These are phyloP conservation scores for Aegithalos caudatus DNA, from an alignment of 2,113 vertebrate genomes.

Conservation along the genomic window DNA sequence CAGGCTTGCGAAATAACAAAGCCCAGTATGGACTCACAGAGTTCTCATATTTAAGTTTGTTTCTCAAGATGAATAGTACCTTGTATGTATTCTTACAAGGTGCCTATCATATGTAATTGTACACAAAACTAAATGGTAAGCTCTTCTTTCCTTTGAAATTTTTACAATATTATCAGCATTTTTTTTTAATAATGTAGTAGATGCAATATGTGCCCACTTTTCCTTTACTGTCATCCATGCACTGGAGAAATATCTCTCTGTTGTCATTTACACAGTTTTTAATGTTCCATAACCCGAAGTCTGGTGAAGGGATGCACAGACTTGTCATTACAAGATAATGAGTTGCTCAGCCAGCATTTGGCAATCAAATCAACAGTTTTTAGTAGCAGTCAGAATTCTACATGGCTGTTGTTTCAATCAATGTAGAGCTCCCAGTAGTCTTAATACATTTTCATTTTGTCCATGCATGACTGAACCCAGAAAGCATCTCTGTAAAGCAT, in stretches of 20 bases:
- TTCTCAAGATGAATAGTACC: neutral
- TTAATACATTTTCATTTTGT: neutral
- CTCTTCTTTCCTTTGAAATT: neutral
- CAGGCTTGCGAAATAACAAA: neutral
- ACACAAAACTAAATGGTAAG: neutral
- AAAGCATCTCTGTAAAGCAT: neutral
- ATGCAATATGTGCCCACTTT: neutral
- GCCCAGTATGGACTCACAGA: neutral
- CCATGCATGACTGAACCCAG: neutral
- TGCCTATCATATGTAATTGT: neutral
- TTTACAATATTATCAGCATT: neutral
- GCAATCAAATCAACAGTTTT: neutral
- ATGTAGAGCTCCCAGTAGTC: neutral
- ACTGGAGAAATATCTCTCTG: neutral
- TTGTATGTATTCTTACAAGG: neutral
- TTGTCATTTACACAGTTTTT: neutral
- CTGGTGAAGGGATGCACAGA: neutral
- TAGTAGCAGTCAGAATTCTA: neutral
- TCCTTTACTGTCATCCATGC: neutral
- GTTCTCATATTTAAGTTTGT: neutral
- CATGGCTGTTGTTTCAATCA: neutral
- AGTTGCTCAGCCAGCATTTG: neutral
- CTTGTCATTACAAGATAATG: neutral
- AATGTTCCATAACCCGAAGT: neutral
- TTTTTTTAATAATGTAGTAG: neutral